These are phyloP conservation scores for Sphaeridia pumilis DNA, from an alignment of 2,888 invertebrate species.

Conservation along the genomic window DNA sequence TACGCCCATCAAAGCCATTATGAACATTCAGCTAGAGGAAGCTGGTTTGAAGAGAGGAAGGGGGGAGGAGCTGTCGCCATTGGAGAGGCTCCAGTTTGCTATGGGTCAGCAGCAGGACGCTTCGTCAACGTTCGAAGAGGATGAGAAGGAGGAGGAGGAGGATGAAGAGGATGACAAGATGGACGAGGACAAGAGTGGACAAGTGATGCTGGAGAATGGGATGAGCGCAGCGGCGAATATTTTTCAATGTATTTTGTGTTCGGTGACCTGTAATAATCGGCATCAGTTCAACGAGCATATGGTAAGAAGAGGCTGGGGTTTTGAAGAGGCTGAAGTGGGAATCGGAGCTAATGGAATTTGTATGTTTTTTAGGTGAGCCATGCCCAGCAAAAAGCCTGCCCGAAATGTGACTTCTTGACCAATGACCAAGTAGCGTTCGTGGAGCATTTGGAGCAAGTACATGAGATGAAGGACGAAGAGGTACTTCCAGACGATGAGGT, in stretches of 20 bases:
- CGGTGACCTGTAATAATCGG: slow-evolving; percentile 29
- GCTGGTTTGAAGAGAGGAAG: neutral
- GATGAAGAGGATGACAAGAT: too few species aligned
- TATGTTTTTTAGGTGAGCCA: slow-evolving; percentile 30
- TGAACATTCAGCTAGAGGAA: too few species aligned
- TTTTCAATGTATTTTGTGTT: slow-evolving; percentile 33
- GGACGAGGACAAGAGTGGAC: neutral
- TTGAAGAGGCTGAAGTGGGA: too few species aligned
- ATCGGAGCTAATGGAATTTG: too few species aligned
- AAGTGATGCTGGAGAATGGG: too few species aligned
- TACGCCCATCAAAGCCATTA: too few species aligned
- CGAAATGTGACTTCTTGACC: slow-evolving; percentile 46
- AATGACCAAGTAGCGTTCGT: slow-evolving; percentile 45
- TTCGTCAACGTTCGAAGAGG: slow-evolving; percentile 7
- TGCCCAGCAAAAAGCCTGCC: slow-evolving; percentile 39
- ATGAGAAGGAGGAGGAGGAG: too few species aligned
- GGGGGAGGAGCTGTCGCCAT: slow-evolving; percentile 19
- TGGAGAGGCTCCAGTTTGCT: slow-evolving; percentile 31
- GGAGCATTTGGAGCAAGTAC: slow-evolving; percentile 45
- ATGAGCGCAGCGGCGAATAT: slow-evolving; percentile 23
- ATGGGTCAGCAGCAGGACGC: slow-evolving; percentile 24
- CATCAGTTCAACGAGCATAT: slow-evolving; percentile 36
- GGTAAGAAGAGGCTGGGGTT: slow-evolving; percentile 29
- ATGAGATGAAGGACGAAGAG: slow-evolving; percentile 44
- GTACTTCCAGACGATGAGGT: slow-evolving; percentile 39